Percentiles rank a stretch among this genome's conserved stretches.
phyloP scores from a whole-genome alignment of 2,113 vertebrate species.

The Strix uralensis region DNA sequence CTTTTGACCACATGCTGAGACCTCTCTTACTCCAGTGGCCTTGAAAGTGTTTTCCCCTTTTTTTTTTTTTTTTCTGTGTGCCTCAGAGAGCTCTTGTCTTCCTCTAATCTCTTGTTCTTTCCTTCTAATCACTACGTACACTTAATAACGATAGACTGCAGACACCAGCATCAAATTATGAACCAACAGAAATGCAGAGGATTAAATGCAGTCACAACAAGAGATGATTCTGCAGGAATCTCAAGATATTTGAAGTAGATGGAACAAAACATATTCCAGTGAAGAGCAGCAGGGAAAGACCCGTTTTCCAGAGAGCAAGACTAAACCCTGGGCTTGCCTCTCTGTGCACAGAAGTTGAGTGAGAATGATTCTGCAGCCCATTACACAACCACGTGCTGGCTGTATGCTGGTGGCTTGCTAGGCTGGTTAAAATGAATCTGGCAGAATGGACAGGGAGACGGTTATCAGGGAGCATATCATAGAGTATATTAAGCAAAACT shows the following conservation, averaged over 20 bases:
- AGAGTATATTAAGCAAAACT: neutral
- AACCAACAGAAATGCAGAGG: fast-evolving
- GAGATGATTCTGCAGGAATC: neutral
- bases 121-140: neutral
- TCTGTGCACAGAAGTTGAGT: neutral
- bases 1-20: slow-evolving; percentile 24
- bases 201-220: slow-evolving; percentile 8
- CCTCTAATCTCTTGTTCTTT: slow-evolving; percentile 45
- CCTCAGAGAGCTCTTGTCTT: slow-evolving; percentile 17
- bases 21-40: slow-evolving; percentile 16
- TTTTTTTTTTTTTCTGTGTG: neutral
- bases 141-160: neutral
- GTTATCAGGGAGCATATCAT: neutral
- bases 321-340: neutral
- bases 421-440: neutral
- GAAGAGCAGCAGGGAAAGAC: neutral
- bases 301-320: neutral
- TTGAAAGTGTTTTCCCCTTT: slow-evolving; percentile 8
- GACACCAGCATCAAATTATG: neutral
- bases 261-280: neutral
- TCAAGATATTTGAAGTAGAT: neutral
- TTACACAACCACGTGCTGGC: neutral
- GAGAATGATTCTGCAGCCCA: neutral
- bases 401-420: neutral
- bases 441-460: neutral